Base-by-base conservation (phyloP, 2,113 vertebrate species). In the Deroptyus accipitrinus region DNA sequence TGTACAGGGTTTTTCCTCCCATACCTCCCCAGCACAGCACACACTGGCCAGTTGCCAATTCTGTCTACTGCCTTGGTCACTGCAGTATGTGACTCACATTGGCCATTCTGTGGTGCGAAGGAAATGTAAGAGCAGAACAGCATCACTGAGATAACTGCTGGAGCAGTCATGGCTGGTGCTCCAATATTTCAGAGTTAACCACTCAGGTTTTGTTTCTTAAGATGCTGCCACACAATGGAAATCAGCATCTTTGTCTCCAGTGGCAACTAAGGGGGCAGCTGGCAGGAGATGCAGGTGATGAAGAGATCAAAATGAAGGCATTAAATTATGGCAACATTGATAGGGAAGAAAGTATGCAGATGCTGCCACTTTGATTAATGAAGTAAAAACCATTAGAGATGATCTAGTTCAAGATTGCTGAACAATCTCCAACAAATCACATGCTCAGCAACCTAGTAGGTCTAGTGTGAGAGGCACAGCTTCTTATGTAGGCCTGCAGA, bases 321-420 rank as follows among this genome's bases (percentile, higher is more conserved):
- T 42, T n/a, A 96, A 85, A 86, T 88, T 77, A 66, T 5, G n/a
- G 64, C 64, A 83, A 94, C 86, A 83, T 57, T 83, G 72, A 66
- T 49, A 79, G 61, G 39, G 52, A 91, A 90, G 66, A 92, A 93
- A 79, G 49, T 66, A 31, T 82, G 39, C 88, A 88, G 94, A 91
- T 75, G 63, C 83, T 85, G 72, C 59, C 1, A 4, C 70, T 95
- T 86, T 94, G 72, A 93, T 97, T 94, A 90, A 74, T 94, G 87
- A 93, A 77, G 19, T 72, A 37, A 90, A 92, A 88, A 57, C 68
- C 84, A 28, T 57, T 92, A 83, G 63, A 84, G 73, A 77, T 54
- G 37, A 41, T 77, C 31, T 51, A 82, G 70, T 75, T 87, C 70
- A 94, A 90, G 73, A 81, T 3, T 89, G 63, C 46, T 62, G 63